Evolutionary conservation across 2,888 invertebrate genomes (phyloP).

Genomic region (Busseola fusca): DNA sequence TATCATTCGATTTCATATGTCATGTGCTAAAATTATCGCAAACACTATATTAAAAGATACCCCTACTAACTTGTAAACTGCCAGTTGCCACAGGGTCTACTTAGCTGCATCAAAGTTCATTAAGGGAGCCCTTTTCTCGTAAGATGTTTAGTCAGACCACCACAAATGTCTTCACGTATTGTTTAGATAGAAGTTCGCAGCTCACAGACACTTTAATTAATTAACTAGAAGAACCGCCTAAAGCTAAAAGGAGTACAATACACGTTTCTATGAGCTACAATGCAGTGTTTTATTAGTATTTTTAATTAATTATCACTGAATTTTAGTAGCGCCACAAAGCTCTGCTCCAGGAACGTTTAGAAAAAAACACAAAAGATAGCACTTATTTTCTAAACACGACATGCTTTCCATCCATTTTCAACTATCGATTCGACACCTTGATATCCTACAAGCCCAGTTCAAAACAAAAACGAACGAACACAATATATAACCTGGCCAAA

Average conservation of each 20-base stretch:
- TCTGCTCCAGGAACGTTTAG: neutral
- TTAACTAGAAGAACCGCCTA: constrained; percentile 15
- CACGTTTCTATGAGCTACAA: neutral
- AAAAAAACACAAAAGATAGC: neutral
- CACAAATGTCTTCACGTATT: constrained; percentile 34
- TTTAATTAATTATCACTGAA: neutral
- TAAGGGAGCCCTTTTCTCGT: constrained; percentile 21
- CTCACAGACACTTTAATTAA: constrained; percentile 23
- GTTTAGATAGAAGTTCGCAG: constrained; percentile 23
- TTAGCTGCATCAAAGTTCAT: constrained; percentile 50
- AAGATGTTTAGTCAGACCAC: constrained; percentile 44
- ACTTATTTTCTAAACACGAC: neutral
- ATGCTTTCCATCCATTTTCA: neutral
- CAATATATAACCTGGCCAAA: constrained; percentile 22
- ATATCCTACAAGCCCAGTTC: neutral
- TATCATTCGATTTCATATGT: neutral
- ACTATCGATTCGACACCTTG: neutral
- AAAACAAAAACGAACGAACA: constrained; percentile 9
- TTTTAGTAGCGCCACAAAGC: neutral
- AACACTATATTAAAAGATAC: neutral
- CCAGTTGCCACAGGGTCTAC: constrained; percentile 20
- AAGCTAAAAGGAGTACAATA: neutral
- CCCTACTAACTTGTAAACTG: constrained; percentile 9
- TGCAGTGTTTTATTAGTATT: neutral
- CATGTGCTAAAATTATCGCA: neutral